Percentiles rank a stretch among this genome's conserved stretches.
Conservation (phyloP, 2,113 vertebrate genomes). For the Lanius collurio region DNA sequence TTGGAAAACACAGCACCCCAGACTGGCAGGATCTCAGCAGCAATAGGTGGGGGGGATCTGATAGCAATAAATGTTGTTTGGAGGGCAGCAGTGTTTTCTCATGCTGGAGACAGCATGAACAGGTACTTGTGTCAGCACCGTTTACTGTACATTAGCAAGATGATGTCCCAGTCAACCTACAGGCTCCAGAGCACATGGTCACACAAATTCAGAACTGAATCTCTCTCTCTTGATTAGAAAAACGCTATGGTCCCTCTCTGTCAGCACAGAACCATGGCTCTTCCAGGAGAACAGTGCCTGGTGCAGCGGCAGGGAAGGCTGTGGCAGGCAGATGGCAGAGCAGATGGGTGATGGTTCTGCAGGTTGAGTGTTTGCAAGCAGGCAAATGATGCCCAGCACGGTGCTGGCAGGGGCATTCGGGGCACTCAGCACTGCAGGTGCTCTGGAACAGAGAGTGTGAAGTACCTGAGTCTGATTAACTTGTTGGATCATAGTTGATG, state of each 20-base stretch:
- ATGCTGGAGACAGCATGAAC: neutral
- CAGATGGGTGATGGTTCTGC: neutral
- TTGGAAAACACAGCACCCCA: neutral
- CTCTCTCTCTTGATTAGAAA: neutral
- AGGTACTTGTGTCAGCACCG: neutral
- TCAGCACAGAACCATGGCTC: neutral
- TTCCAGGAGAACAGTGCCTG: neutral
- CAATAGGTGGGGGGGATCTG: neutral
- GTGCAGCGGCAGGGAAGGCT: neutral
- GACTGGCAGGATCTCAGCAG: neutral
- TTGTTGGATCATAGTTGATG: neutral
- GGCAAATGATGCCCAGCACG: neutral
- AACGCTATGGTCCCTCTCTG: neutral
- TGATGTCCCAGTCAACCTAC: fast-evolving
- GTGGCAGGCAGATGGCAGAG: neutral
- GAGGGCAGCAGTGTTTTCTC: neutral
- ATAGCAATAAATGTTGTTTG: neutral
- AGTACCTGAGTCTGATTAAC: neutral
- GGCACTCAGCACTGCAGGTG: neutral
- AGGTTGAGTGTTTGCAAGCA: neutral
- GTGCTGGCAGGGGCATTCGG: fast-evolving
- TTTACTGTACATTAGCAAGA: neutral
- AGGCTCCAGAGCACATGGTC: fast-evolving
- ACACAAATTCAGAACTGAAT: neutral
- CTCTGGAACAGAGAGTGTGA: neutral